A percentile compares a stretch with the other conserved stretches of the same genome.
Conservation (phyloP, 2,888 invertebrate genomes). For the Phyllotreta cruciferae region DNA sequence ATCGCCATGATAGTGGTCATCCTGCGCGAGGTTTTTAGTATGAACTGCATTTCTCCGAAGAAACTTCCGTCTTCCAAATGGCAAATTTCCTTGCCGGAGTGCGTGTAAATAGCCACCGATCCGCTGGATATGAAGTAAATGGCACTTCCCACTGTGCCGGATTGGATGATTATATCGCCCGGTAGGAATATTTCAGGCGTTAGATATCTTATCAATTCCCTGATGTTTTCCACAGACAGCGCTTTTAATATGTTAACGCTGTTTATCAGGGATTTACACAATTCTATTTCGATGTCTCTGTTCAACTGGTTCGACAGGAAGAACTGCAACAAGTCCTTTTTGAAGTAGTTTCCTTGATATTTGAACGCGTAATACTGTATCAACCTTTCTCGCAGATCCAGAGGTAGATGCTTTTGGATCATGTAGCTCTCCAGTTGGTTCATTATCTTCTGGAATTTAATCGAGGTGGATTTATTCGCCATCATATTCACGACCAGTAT, state of each 20-base stretch:
- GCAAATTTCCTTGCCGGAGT: conserved; percentile 67
- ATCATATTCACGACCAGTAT: conserved; percentile 19
- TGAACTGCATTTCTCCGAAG: conserved; percentile 68
- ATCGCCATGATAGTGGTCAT: conserved; percentile 66
- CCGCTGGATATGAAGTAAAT: conserved; percentile 71
- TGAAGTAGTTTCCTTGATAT: conserved; percentile 58
- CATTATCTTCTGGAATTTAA: conserved; percentile 58
- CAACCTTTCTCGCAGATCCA: conserved; percentile 54
- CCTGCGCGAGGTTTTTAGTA: conserved; percentile 64
- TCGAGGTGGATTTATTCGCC: conserved; percentile 43
- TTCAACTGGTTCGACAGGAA: conserved; percentile 42
- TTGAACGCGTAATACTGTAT: conserved; percentile 57
- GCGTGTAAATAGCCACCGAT: conserved; percentile 67
- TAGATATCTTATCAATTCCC: conserved; percentile 63
- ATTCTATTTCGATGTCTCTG: conserved; percentile 64
- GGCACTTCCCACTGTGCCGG: conserved; percentile 66
- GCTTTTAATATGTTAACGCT: conserved; percentile 64
- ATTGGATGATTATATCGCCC: conserved; percentile 67
- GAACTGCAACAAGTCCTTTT: conserved; percentile 53
- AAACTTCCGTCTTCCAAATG: conserved; percentile 65
- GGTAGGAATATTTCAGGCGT: conserved; percentile 67
- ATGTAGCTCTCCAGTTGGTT: conserved; percentile 57
- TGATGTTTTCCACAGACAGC: conserved; percentile 61
- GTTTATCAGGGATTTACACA: conserved; percentile 64
- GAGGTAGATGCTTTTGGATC: conserved; percentile 56